A percentile compares a stretch with the other conserved stretches of the same genome.
These are phyloP conservation scores for Typhlichthys subterraneus DNA, from an alignment of 2,797 vertebrate species.

Conservation along the genomic window DNA sequence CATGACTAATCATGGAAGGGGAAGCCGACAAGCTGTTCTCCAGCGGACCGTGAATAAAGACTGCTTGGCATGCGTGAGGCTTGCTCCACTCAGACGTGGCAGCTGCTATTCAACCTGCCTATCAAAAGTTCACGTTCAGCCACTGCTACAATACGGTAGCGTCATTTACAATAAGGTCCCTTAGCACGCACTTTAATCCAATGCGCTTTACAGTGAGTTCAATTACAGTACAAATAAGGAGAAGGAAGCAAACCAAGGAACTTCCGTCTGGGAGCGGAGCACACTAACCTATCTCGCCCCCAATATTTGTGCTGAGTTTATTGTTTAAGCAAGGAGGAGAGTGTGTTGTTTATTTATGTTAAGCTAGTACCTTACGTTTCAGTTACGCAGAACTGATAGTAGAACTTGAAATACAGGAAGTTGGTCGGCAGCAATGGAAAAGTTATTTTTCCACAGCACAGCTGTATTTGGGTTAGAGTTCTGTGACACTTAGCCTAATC, in stretches of 20 bases:
- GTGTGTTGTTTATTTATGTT: constrained; percentile 66
- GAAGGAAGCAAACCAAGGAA: too few species aligned
- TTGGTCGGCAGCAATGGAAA: neutral
- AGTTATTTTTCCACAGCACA: constrained; percentile 12
- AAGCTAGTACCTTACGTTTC: constrained; percentile 52
- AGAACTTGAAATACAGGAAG: constrained; percentile 43
- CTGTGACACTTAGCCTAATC: constrained; percentile 18
- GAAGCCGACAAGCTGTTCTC: constrained; percentile 62
- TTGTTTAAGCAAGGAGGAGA: constrained; percentile 44
- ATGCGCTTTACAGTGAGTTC: too few species aligned
- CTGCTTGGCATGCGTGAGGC: constrained; percentile 59
- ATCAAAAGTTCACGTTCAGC: constrained; percentile 59
- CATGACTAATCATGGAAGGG: constrained; percentile 57
- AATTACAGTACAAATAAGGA: too few species aligned
- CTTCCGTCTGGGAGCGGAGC: too few species aligned
- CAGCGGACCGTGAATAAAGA: constrained; percentile 69
- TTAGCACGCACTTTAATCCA: neutral
- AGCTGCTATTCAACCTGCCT: constrained; percentile 37
- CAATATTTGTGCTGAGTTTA: constrained; percentile 64
- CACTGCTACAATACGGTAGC: constrained; percentile 29
- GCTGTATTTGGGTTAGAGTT: constrained; percentile 33
- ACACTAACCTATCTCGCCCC: too few species aligned
- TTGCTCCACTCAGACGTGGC: constrained; percentile 46
- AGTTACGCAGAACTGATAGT: constrained; percentile 44
- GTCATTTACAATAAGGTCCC: neutral